phyloP scores from a whole-genome alignment of 2,797 vertebrate genomes.

The Mionectes olivaceus region DNA sequence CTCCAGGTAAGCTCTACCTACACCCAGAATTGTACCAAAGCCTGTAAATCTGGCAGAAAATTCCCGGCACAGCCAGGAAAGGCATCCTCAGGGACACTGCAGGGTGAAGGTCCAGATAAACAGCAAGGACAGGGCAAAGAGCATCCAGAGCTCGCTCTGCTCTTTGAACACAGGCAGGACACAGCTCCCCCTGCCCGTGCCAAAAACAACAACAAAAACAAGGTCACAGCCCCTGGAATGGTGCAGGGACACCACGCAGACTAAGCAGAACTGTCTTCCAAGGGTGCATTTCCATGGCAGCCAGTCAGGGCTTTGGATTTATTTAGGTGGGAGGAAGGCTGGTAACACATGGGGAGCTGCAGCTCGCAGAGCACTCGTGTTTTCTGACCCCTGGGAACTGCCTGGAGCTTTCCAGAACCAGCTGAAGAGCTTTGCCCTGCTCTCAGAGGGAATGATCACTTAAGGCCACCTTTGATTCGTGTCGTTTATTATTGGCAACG shows the following conservation, averaged over 20 bases:
- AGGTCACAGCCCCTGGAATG: background rate
- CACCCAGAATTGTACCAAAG: background rate
- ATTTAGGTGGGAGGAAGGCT: background rate
- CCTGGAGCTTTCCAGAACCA: background rate
- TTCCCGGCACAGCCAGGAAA: background rate
- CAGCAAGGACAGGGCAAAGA: background rate
- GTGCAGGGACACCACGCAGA: rapidly evolving
- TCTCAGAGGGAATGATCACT: background rate
- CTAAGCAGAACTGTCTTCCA: background rate
- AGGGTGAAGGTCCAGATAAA: background rate
- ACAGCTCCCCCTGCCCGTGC: rapidly evolving
- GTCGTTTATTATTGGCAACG: constrained; percentile 12
- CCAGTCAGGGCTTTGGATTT: background rate
- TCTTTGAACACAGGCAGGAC: background rate
- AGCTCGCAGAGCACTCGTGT: background rate
- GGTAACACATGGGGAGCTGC: background rate
- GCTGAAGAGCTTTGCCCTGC: background rate
- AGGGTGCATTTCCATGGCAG: background rate
- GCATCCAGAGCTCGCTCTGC: background rate
- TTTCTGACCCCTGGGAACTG: background rate
- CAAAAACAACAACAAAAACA: background rate
- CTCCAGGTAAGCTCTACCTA: background rate
- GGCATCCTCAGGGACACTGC: background rate
- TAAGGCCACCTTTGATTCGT: background rate
- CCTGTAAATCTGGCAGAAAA: background rate